These are phyloP conservation scores for Eledone cirrhosa DNA, from an alignment of 2,888 invertebrate species.

Conservation along the genomic window DNA sequence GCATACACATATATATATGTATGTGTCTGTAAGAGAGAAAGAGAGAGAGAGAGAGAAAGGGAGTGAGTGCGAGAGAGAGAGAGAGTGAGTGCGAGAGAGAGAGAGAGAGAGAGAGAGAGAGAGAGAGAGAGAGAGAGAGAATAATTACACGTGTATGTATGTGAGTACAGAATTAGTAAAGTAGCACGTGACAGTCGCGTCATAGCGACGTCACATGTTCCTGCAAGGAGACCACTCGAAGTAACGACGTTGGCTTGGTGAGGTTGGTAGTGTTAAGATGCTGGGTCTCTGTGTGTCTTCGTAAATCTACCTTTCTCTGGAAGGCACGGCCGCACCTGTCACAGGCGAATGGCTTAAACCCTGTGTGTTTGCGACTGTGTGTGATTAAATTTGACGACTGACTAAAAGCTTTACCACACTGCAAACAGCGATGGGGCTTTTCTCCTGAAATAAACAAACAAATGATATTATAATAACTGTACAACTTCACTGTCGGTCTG, in stretches of 20 bases:
- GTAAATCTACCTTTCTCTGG: constrained; percentile 81
- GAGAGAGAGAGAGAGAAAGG: too few relatives aligned
- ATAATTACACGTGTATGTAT: too few relatives aligned
- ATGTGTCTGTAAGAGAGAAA: too few relatives aligned
- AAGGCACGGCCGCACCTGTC: constrained; percentile 94
- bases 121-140: not conserved
- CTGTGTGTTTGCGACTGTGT: constrained; percentile 93
- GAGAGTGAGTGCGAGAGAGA: not conserved
- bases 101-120: not conserved
- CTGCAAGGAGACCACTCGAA: not conserved
- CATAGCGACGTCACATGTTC: too few relatives aligned
- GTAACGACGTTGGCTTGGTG: not conserved
- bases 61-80: not conserved
- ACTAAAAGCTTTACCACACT: constrained; percentile 98
- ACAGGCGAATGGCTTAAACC: constrained; percentile 98
- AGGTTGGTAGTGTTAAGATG: constrained; percentile 69
- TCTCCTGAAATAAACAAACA: constrained; percentile 78
- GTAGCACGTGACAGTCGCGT: too few relatives aligned
- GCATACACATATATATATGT: too few relatives aligned
- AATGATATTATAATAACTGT: too few relatives aligned
- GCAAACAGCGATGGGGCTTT: constrained; percentile 97
- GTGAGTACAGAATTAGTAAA: too few relatives aligned
- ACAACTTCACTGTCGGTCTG: too few relatives aligned
- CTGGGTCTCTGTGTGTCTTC: constrained; percentile 95
- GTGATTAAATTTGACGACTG: constrained; percentile 98